Conservation (phyloP, 2,113 vertebrate species). For the Zonotrichia leucophrys region DNA sequence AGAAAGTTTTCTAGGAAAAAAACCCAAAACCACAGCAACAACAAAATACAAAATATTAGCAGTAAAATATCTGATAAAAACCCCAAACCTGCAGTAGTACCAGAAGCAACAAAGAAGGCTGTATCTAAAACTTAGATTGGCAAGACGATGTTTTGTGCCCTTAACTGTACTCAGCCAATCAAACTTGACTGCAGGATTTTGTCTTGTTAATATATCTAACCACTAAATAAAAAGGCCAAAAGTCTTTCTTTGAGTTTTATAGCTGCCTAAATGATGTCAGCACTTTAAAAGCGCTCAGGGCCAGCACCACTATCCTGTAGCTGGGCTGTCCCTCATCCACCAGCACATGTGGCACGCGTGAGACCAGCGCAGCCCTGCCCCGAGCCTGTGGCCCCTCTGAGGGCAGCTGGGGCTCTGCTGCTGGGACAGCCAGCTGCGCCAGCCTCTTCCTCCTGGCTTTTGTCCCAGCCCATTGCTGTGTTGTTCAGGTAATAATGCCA, state of each 20-base stretch:
- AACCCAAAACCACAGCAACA: rapidly evolving
- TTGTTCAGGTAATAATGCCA: rapidly evolving
- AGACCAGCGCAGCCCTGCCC: neutral
- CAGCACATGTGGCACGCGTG: rapidly evolving
- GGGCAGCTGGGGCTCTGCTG: neutral
- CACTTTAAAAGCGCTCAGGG: neutral
- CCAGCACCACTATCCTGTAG: rapidly evolving
- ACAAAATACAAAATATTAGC: neutral
- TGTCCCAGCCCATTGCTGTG: neutral
- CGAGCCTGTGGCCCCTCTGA: rapidly evolving
- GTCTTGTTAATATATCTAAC: neutral
- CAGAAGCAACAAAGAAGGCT: neutral
- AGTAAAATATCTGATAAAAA: neutral
- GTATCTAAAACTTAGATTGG: neutral
- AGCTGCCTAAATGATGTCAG: neutral
- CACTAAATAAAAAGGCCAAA: neutral
- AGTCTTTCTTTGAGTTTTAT: neutral
- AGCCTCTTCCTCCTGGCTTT: neutral
- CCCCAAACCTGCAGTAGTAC: neutral
- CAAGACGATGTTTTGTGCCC: rapidly evolving
- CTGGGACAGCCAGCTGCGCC: neutral
- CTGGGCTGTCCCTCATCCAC: neutral
- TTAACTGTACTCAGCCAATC: neutral
- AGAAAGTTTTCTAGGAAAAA: neutral
- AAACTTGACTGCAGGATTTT: neutral